These are phyloP conservation scores for Prolemur simus DNA, from an alignment of 2,113 vertebrate species.

Conservation along the genomic window DNA sequence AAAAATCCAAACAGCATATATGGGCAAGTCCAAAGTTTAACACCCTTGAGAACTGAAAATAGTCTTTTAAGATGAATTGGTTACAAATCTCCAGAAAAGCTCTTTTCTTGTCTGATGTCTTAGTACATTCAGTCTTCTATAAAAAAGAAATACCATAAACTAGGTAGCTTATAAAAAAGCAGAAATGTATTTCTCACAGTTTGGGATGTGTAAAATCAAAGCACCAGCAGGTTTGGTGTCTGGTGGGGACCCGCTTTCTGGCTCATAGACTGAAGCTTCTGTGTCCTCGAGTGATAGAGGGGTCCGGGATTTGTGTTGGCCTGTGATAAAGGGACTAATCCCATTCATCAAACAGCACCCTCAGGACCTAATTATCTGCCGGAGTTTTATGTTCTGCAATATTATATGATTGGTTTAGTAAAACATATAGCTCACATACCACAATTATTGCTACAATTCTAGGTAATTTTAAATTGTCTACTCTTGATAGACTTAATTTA, in stretches of 20 bases:
- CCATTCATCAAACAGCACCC: background rate
- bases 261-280: background rate
- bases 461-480: conserved; percentile 22
- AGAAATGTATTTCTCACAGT: background rate
- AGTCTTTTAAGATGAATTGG: background rate
- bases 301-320: accelerated
- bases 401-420: background rate
- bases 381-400: background rate
- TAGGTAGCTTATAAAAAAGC: background rate
- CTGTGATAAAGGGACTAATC: background rate
- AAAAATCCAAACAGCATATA: background rate
- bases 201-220: background rate
- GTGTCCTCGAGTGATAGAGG: accelerated
- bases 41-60: background rate
- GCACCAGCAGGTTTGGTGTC: background rate
- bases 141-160: background rate
- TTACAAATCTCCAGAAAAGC: background rate
- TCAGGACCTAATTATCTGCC: background rate
- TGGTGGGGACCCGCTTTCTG: background rate
- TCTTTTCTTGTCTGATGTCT: background rate
- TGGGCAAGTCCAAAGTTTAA: background rate
- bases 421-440: background rate
- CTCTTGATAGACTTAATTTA: background rate
- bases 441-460: background rate
- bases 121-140: background rate